Percentiles rank a stretch among this genome's conserved stretches.
phyloP scores from a whole-genome alignment of 1,140 invertebrate species.

The Tetragonula clypearis region DNA sequence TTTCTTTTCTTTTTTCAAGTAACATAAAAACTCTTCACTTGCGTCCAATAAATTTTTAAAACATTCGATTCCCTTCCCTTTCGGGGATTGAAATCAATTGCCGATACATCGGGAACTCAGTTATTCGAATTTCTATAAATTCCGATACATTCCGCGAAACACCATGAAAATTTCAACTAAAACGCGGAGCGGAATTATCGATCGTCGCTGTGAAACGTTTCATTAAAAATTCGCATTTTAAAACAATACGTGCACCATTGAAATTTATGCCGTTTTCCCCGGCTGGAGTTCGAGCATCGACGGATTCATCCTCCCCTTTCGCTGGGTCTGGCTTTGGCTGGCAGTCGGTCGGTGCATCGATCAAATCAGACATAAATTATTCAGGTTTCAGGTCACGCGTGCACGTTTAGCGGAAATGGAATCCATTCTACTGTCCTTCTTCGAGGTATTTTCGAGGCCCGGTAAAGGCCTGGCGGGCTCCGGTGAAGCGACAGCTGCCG shows the following conservation, averaged over 20 bases:
- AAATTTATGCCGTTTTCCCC: constrained; percentile 1
- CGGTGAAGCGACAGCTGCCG: constrained; percentile 27
- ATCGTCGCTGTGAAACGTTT: background rate
- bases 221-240: constrained; percentile 1
- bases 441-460: constrained; percentile 30
- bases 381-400: constrained; percentile 33
- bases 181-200: background rate
- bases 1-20: background rate
- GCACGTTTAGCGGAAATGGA: constrained; percentile 46
- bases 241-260: background rate
- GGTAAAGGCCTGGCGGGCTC: background rate
- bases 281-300: background rate
- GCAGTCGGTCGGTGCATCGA: constrained; percentile 21
- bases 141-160: background rate
- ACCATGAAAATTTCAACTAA: background rate
- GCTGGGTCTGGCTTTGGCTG: background rate
- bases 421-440: constrained; percentile 39
- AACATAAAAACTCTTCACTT: background rate
- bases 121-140: background rate
- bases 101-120: background rate
- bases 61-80: background rate
- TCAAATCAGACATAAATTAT: constrained; percentile 49
- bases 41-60: background rate
- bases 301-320: background rate
- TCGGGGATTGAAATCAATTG: background rate